These are phyloP conservation scores for Ictidomys tridecemlineatus DNA, from an alignment of 2,113 vertebrate species.

Conservation along the genomic window DNA sequence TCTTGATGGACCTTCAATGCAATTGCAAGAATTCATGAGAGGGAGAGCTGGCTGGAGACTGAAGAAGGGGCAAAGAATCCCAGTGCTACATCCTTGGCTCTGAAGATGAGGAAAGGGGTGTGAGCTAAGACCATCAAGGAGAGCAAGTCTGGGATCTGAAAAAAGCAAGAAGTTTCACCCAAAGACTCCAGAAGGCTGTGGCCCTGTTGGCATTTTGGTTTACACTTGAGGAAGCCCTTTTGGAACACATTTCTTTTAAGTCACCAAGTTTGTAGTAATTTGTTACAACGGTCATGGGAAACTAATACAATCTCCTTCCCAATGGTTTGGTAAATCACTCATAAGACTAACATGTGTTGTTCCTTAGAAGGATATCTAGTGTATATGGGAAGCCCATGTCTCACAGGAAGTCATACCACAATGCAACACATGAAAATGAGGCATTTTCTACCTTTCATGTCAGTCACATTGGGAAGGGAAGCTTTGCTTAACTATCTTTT, in stretches of 20 bases:
- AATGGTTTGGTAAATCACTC: neutral
- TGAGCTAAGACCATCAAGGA: neutral
- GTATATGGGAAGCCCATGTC: neutral
- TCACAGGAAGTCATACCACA: neutral
- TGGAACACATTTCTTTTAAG: neutral
- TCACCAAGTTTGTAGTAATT: neutral
- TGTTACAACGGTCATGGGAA: neutral
- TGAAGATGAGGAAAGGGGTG: neutral
- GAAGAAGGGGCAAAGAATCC: neutral
- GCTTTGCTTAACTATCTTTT: neutral
- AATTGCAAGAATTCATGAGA: neutral
- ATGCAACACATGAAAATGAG: neutral
- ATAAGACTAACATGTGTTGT: neutral
- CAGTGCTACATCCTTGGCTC: neutral
- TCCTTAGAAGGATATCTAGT: neutral
- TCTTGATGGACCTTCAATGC: neutral
- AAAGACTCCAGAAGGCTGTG: neutral
- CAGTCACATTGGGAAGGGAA: neutral
- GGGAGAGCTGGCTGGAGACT: neutral
- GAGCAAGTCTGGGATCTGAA: neutral
- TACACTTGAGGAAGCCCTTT: neutral
- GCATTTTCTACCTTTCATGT: neutral
- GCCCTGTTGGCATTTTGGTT: neutral
- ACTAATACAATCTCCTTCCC: neutral
- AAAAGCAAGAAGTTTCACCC: neutral